Base-by-base conservation (phyloP, 1,140 invertebrate genomes). In the Ceratosolen solmsi region DNA sequence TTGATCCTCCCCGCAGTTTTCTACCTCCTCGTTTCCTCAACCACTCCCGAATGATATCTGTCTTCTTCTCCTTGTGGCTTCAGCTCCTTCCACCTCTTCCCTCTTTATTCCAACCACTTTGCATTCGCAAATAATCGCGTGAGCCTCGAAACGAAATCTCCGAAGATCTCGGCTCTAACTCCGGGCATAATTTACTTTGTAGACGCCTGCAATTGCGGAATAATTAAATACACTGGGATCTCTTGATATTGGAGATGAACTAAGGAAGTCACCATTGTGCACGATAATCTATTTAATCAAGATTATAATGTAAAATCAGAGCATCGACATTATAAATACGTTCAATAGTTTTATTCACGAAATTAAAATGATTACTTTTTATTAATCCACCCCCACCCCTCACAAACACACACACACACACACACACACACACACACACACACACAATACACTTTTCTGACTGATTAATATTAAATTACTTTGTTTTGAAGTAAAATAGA, bases 1-100 rank as follows among this genome's bases (percentile, higher is more conserved):
- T 90, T 90, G 84, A 85, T 85, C 83, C 77, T 84, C 49, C 73
- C 73, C n/a, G 2, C 72, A 63, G 75, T 79, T 79, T 68, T 25
- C 13, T 38, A n/a, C 33, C 9, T 3, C 20, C 68, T 83, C 71
- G 15, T n/a, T 17, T 49, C 1, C 17, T 56, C 49, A 5, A 74
- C 30, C 58, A 30, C 22, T 30, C 22, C 9, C 41, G 4, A 33
- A 78, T 36, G 79, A 68, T 70, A 36, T 81, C 72, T 68, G 49
- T 15, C 8, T 84, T 75, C 65, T 38, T 54, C 36, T 54, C 63
- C 51, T 20, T n/a, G n/a, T 7, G 5, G 1, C 20, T 33, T 17
- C 46, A 5, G 8, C 51, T 17, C 46, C 9, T 49, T 46, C 79
- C 54, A 58, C 20, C 60, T 81, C 77, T 81, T 70, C 78, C 82